Base-by-base conservation (phyloP, 2,113 vertebrate genomes). In the Cebus imitator region DNA sequence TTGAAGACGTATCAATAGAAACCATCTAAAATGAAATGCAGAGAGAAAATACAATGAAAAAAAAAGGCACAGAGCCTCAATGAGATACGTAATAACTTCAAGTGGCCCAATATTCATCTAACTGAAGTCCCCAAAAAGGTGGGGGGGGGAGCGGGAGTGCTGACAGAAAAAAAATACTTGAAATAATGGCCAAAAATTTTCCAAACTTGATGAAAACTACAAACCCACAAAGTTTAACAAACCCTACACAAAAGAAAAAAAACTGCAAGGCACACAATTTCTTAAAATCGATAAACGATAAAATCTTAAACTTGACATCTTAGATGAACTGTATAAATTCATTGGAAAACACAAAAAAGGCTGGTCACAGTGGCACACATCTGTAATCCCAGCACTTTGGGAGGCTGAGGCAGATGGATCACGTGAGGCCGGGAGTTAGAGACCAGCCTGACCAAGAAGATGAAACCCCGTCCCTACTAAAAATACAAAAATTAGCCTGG, bases 211-310 rank as follows among this genome's bases (percentile, higher is more conserved):
- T 87, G 37, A 90, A 90, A 95, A 45, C 5, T 76, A 13, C n/a
- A 87, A 93, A 61, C 18, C 5, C 20, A 86, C 50, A 90, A 93
- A 73, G n/a, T 87, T 83, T 30, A 90, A 79, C 73, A 50, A 90
- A 43, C 3, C 30, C 52, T 40, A 89, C 16, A 85, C 21, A 52
- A 5, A 73, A 72, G 9, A 68, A 89, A 83, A 93, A 91, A 58
- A 70, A 88, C 35, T 86, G 25, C 2, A 78, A 61, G 21, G 18
- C 2, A 72, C 52, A 83, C 23, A 50, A 79, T 75, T 86, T 81
- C 75, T 82, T 87, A 37, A 93, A 91, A 83, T 8, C 9, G 72
- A 72, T 70, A 8, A 48, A 93, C 72, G 13, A 66, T 8, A 96
- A 92, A 87, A 87, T 30, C 20, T 93, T 86, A 79, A 83, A 83